Base-by-base conservation (phyloP, 2,113 vertebrate species). In the Forbesichthys agassizii region DNA sequence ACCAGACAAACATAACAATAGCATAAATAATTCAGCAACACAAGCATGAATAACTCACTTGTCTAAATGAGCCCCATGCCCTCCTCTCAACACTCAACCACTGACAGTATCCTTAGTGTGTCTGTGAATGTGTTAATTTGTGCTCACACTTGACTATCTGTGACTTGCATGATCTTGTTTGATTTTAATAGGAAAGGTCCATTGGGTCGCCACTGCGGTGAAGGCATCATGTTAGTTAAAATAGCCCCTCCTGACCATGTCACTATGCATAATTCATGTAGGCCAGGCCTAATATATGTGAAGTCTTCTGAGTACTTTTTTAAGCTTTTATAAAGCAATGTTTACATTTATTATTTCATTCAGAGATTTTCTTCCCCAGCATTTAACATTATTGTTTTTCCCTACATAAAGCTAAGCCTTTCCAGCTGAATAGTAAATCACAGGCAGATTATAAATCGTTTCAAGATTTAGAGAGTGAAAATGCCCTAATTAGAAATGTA, bases 1-100 rank as follows among this genome's bases (percentile, higher is more conserved):
- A 73, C 77, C 79, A 73, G 73, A 84, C 36, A 63, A 55, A 48
- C 80, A 80, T 88, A 76, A 80, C 83, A 88, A 82, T 82, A 81
- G 82, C 68, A 83, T 91, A 78, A 86, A 89, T 85, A 86, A 90
- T 90, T 89, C 86, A 89, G 66, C 79, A 69, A 68, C 72, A 70
- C 58, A 69, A 86, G 80, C 84, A 80, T 89, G 85, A 88, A 84
- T 84, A 87, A 83, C 74, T 84, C 60, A 9, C 10, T 20, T 56
- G 18, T 82, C 67, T 74, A 84, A 86, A 86, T 83, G 76, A 88
- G 71, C 47, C 80, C 66, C 49, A 57, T 51, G 78, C 69, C 76
- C 58, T 58, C 64, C 48, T 48, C 55, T 71, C 65, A 79, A 79
- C 56, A 70, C 65, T 76, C 77, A 73, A 12, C 57, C 56, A 49